Conservation (phyloP, 2,888 invertebrate genomes). For the Stenodema calcarata region DNA sequence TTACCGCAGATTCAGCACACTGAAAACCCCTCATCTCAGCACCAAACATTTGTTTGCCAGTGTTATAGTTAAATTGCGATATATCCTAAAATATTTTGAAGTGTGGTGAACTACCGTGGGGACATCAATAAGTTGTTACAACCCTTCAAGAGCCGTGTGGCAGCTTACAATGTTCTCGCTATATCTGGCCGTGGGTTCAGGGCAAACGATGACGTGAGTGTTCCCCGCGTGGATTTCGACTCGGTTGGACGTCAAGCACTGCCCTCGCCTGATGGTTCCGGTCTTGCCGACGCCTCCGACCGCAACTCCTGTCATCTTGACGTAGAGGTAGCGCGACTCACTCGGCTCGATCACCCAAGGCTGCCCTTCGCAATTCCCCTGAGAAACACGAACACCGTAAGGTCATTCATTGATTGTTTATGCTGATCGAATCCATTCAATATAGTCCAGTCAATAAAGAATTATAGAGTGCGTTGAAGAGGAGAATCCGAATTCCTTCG, state of each 20-base stretch:
- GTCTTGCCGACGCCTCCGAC: conserved; percentile 62
- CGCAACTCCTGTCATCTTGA: conserved; percentile 72
- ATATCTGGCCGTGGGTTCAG: conserved; percentile 62
- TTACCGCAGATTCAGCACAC: too few species aligned
- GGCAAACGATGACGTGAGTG: conserved; percentile 69
- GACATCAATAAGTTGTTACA: too few species aligned
- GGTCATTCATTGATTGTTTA: not conserved
- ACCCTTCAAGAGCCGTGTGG: too few species aligned
- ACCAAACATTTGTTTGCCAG: too few species aligned
- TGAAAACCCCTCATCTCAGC: too few species aligned
- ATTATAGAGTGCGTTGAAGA: too few species aligned
- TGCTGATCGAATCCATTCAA: too few species aligned
- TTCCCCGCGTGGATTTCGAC: conserved; percentile 80
- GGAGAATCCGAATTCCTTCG: too few species aligned
- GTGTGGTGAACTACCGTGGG: too few species aligned
- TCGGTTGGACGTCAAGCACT: conserved; percentile 80
- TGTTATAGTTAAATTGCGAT: too few species aligned
- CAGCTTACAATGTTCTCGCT: conserved; percentile 73
- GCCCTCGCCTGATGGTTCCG: conserved; percentile 63
- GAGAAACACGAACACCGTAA: conserved; percentile 58
- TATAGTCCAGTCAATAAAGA: too few species aligned
- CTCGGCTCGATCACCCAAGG: conserved; percentile 82
- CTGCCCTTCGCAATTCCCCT: conserved; percentile 80
- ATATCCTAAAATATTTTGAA: too few species aligned
- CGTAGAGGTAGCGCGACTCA: conserved; percentile 77